A percentile compares a stretch with the other conserved stretches of the same genome.
Evolutionary conservation across 2,797 vertebrate species (phyloP).

Genomic region (Acestrorhynchus altus): DNA sequence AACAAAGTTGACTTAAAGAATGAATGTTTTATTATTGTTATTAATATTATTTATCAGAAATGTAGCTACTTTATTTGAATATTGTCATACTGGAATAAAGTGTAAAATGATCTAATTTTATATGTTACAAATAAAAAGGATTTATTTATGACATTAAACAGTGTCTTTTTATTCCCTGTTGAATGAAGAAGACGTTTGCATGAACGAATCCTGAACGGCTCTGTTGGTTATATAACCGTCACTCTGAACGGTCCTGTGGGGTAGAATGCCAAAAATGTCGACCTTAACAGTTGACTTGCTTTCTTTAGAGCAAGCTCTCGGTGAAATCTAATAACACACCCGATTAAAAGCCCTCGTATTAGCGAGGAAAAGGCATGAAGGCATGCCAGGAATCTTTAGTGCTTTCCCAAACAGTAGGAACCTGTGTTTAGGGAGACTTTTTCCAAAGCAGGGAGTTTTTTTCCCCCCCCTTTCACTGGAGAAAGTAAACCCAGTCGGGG

Average conservation of each 20-base stretch:
- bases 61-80: constrained; percentile 92
- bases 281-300: constrained; percentile 76
- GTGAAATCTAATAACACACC: constrained; percentile 81
- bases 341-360: constrained; percentile 86
- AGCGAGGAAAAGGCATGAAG: constrained; percentile 85
- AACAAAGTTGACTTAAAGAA: constrained; percentile 92
- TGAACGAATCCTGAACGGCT: not conserved
- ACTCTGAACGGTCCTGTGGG: constrained; percentile 59
- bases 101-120: constrained; percentile 99
- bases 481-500: too few species aligned
- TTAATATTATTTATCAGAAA: constrained; percentile 98
- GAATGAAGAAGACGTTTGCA: not conserved
- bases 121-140: constrained; percentile 96
- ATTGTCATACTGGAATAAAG: constrained; percentile 99
- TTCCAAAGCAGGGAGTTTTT: constrained; percentile 28
- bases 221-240: constrained; percentile 68
- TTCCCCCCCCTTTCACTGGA: not conserved
- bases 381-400: constrained; percentile 91
- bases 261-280: constrained; percentile 72
- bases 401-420: constrained; percentile 78
- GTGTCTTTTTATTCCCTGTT: constrained; percentile 55
- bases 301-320: constrained; percentile 87
- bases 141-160: constrained; percentile 96
- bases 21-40: constrained; percentile 81
- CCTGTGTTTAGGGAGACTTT: constrained; percentile 32